phyloP scores from a whole-genome alignment of 2,113 vertebrate genomes.

The Lichenostomus cassidix region DNA sequence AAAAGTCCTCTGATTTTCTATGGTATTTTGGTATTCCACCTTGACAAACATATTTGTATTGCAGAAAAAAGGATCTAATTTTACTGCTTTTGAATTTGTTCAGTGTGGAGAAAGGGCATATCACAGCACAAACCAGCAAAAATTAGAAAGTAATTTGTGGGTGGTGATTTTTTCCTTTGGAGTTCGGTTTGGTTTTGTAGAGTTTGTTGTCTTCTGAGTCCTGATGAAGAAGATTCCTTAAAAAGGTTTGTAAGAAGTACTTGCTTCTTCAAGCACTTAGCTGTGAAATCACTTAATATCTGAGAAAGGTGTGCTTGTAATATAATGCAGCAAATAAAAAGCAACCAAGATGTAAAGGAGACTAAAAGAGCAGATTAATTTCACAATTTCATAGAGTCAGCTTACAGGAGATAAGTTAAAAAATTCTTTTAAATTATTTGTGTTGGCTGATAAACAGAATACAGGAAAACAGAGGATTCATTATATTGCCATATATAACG shows the following conservation, averaged over 20 bases:
- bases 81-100: conserved; percentile 5
- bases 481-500: neutral
- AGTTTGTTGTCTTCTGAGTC: neutral
- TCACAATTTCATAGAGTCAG: neutral
- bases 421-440: neutral
- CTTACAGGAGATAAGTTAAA: conserved; percentile 31
- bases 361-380: conserved; percentile 13
- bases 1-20: neutral
- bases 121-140: neutral
- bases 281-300: neutral
- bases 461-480: neutral
- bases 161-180: neutral
- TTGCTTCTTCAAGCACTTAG: conserved; percentile 4
- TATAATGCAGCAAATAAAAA: conserved; percentile 53
- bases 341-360: conserved; percentile 47
- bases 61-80: neutral
- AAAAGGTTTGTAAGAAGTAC: neutral
- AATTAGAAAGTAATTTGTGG: neutral
- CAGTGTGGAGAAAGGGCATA: neutral
- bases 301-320: neutral
- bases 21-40: neutral
- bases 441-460: neutral
- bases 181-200: neutral
- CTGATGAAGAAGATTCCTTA: neutral
- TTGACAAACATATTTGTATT: neutral